These are phyloP conservation scores for Coelinius sp. DNA, from an alignment of 2,888 invertebrate species.

Conservation along the genomic window DNA sequence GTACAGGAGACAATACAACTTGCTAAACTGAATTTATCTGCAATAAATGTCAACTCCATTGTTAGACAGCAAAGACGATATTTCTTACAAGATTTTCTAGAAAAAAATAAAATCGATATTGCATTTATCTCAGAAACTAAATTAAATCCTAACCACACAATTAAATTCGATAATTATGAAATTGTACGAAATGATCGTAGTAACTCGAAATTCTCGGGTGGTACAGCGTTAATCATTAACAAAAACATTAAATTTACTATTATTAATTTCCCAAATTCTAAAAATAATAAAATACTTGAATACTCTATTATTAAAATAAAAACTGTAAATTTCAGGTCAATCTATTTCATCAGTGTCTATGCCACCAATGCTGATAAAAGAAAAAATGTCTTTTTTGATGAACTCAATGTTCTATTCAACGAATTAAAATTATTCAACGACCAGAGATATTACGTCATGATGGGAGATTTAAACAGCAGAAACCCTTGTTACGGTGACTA, in stretches of 20 bases:
- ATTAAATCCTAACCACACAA: too few relatives aligned
- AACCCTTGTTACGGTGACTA: slow-evolving; percentile 29
- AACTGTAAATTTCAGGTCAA: not conserved
- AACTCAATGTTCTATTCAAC: slow-evolving; percentile 12
- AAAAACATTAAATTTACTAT: not conserved
- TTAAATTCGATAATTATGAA: too few relatives aligned
- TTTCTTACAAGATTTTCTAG: not conserved
- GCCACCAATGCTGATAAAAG: slow-evolving; percentile 24
- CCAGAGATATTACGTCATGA: slow-evolving; percentile 25
- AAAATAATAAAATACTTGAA: too few relatives aligned
- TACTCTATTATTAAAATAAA: slow-evolving; percentile 19
- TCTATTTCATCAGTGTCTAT: slow-evolving; percentile 17
- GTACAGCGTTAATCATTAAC: slow-evolving; percentile 33
- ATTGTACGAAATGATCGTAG: too few relatives aligned
- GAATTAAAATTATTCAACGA: not conserved
- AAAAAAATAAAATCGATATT: not conserved
- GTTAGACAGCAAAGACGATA: not conserved
- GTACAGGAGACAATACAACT: not conserved
- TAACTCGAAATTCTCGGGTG: slow-evolving; percentile 23
- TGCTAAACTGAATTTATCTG: not conserved
- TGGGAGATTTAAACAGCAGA: slow-evolving; percentile 37
- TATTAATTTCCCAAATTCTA: slow-evolving; percentile 5
- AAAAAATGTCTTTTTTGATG: too few relatives aligned
- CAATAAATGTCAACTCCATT: not conserved
- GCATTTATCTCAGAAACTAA: not conserved